Conservation (phyloP, 2,888 invertebrate genomes). For the Tenodera sinensis region DNA sequence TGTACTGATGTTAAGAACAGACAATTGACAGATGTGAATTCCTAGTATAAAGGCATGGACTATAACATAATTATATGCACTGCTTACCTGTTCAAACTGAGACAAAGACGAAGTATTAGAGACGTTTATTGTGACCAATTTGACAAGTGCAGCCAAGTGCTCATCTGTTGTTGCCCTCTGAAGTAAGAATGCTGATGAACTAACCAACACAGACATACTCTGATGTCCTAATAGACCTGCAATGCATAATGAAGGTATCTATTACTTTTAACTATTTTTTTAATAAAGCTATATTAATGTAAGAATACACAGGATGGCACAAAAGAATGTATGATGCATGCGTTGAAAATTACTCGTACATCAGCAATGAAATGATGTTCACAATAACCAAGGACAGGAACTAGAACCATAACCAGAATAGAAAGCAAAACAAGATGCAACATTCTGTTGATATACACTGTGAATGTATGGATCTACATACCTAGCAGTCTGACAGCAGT, state of each 20-base stretch:
- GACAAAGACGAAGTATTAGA: not conserved
- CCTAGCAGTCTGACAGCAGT: constrained; percentile 59
- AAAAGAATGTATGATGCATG: no score
- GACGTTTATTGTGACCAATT: constrained; percentile 49
- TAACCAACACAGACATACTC: constrained; percentile 59
- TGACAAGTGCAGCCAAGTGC: constrained; percentile 58
- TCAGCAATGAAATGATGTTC: no score
- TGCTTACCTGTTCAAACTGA: constrained; percentile 1
- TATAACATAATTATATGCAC: no score
- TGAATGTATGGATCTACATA: no score
- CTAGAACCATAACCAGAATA: not conserved
- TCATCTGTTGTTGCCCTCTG: constrained; percentile 56
- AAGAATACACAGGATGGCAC: no score
- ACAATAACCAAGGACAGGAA: no score
- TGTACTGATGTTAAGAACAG: no score
- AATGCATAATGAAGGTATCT: not conserved
- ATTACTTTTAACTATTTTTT: no score
- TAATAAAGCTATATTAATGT: no score
- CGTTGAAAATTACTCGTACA: no score
- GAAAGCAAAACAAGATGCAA: not conserved
- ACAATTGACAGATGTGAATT: no score
- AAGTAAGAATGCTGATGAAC: constrained; percentile 57
- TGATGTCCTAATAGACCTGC: constrained; percentile 51
- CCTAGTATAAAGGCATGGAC: no score
- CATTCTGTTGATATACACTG: not conserved